Conservation (phyloP, 1,140 invertebrate genomes). For the Campoletis sonorensis region DNA sequence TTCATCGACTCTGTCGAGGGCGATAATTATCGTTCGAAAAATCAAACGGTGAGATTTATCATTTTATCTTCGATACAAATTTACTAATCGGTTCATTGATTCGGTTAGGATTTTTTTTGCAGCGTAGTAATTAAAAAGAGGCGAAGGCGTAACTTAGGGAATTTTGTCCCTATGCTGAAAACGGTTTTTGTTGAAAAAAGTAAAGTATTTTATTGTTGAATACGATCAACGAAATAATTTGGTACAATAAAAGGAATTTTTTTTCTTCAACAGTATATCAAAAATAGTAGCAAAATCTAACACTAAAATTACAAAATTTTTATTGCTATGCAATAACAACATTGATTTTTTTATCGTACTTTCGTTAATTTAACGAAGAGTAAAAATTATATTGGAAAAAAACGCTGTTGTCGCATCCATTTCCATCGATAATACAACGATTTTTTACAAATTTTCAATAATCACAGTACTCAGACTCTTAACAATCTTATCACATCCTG, state of each 20-base stretch:
- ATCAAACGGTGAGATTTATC: conserved; percentile 60
- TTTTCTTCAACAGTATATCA: too few species aligned
- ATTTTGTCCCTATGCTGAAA: conserved; percentile 56
- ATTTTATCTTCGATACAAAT: conserved; percentile 58
- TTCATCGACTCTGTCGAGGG: too few species aligned
- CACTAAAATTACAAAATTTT: too few species aligned
- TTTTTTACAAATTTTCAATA: conserved; percentile 2
- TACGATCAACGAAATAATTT: too few species aligned
- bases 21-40: conserved; percentile 59
- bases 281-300: too few species aligned
- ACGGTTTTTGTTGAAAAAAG: conserved; percentile 62
- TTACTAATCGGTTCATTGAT: conserved; percentile 25
- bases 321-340: too few species aligned
- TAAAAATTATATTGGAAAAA: neutral
- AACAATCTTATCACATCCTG: conserved; percentile 43
- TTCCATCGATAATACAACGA: conserved; percentile 14
- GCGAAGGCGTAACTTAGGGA: conserved; percentile 57
- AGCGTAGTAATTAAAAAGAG: conserved; percentile 33
- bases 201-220: too few species aligned
- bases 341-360: conserved; percentile 41
- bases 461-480: conserved; percentile 45
- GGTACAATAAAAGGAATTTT: too few species aligned
- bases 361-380: neutral
- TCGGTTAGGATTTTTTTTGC: conserved; percentile 5
- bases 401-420: conserved; percentile 19